These are phyloP conservation scores for Ostrea denselamellosa DNA, from an alignment of 1,140 invertebrate genomes.

Conservation along the genomic window DNA sequence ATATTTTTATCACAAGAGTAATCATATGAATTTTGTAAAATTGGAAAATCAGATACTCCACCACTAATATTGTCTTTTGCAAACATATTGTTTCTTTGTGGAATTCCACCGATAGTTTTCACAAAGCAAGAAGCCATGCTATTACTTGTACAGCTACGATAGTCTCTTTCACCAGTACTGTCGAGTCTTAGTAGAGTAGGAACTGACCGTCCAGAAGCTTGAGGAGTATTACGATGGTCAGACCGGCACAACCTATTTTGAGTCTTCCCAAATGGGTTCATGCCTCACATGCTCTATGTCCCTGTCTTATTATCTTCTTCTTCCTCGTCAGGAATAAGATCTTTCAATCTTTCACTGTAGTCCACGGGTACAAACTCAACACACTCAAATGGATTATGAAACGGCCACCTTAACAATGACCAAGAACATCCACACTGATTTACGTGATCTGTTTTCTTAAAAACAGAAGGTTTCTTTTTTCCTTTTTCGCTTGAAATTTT, in stretches of 20 bases:
- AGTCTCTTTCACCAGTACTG: neutral
- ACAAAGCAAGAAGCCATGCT: conserved; percentile 12
- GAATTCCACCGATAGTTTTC: conserved; percentile 12
- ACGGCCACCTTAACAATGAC: conserved; percentile 20
- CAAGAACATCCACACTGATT: neutral
- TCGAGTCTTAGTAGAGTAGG: conserved; percentile 12
- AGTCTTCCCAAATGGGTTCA: conserved; percentile 16
- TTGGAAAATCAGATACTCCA: neutral
- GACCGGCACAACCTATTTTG: neutral
- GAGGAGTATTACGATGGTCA: neutral
- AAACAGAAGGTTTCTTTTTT: neutral
- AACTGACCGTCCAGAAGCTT: neutral
- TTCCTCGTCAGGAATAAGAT: neutral
- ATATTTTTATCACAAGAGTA: conserved; percentile 4
- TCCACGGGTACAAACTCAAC: neutral
- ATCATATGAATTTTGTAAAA: neutral
- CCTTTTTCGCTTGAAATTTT: neutral
- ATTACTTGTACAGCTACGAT: neutral
- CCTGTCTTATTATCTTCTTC: neutral
- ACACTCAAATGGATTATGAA: conserved; percentile 37
- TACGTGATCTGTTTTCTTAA: neutral
- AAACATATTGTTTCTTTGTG: neutral
- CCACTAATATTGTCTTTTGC: neutral
- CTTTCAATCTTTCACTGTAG: neutral
- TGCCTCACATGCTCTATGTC: neutral